Base-by-base conservation (phyloP, 2,113 vertebrate species). In the Gymnorhina tibicen region DNA sequence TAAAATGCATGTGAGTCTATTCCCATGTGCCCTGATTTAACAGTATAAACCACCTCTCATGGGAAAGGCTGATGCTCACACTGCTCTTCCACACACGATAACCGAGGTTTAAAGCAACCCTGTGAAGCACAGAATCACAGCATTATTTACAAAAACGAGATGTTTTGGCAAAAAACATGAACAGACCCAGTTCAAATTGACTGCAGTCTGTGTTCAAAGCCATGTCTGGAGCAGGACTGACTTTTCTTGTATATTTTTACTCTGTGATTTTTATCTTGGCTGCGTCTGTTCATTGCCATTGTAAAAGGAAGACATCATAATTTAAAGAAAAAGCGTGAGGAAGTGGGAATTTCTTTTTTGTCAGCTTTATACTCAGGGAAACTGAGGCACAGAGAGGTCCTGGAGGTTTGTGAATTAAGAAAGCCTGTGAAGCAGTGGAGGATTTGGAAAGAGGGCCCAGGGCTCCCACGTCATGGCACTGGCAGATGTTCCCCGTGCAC, bases 391-490 rank as follows among this genome's bases (percentile, higher is more conserved):
- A 0, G 59, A 41, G 20, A 3, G 8, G 20, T 56, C 18, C n/a
- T 69, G 37, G 44, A 77, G 18, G 8, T n/a, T 73, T 8, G 12
- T 2, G 3, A 32, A 13, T 63, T 27, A 60, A 56, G 42, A 39
- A 69, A 67, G 19, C 19, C 16, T 9, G 35, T 41, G 58, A 82
- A 58, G 37, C 2, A 4, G 18, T 30, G 30, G 8, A 73, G 44
- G 24, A 26, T 24, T 4, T 5, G 3, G 23, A 53, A 41, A 72
- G 30, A 58, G 52, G 37, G 35, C 21, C 22, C 2, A 10, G 52
- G 32, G n/a, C 10, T 70, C 20, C 35, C 26, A 27, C 0, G 0
- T 37, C 26, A 27, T 2, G 6, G 58, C 3, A 4, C 46, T 2
- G 3, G 46, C 39, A 47, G 32, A 24, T 49, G 35, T 32, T 92